A percentile compares a stretch with the other conserved stretches of the same genome.
Conservation (phyloP, 2,797 vertebrate genomes). For the Onychomys torridus region DNA sequence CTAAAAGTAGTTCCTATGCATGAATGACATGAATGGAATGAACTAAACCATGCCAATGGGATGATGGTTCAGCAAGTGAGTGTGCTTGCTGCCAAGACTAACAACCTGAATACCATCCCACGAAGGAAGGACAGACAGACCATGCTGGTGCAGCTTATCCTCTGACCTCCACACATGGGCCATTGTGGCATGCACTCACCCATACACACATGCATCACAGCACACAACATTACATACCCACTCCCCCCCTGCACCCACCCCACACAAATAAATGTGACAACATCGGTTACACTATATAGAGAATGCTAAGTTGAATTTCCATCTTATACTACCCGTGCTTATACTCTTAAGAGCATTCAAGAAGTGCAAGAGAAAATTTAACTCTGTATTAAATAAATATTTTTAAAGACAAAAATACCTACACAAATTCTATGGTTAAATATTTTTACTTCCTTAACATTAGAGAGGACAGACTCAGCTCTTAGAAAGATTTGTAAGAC, state of each 20-base stretch:
- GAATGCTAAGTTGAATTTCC: not conserved
- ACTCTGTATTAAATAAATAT: not conserved
- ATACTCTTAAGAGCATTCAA: not conserved
- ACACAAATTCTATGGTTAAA: not conserved
- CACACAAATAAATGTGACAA: not conserved
- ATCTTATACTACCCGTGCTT: not conserved
- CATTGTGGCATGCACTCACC: not conserved
- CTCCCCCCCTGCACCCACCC: not conserved
- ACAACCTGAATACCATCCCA: not conserved
- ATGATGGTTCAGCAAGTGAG: too few relatives aligned
- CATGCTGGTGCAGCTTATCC: not conserved
- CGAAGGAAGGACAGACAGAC: not conserved
- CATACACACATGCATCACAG: not conserved
- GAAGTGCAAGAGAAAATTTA: not conserved
- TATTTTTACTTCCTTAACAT: slow-evolving; percentile 33
- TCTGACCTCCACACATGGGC: too few relatives aligned
- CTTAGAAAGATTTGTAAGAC: not conserved
- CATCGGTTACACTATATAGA: not conserved
- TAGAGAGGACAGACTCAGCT: slow-evolving; percentile 11
- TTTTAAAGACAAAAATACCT: slow-evolving; percentile 42
- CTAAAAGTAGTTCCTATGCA: not conserved
- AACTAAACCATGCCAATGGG: too few relatives aligned
- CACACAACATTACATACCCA: not conserved
- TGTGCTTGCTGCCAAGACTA: not conserved
- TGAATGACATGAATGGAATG: not conserved